Percentiles rank a stretch among this genome's conserved stretches.
phyloP scores from a whole-genome alignment of 2,113 vertebrate species.

The Otolemur garnettii region DNA sequence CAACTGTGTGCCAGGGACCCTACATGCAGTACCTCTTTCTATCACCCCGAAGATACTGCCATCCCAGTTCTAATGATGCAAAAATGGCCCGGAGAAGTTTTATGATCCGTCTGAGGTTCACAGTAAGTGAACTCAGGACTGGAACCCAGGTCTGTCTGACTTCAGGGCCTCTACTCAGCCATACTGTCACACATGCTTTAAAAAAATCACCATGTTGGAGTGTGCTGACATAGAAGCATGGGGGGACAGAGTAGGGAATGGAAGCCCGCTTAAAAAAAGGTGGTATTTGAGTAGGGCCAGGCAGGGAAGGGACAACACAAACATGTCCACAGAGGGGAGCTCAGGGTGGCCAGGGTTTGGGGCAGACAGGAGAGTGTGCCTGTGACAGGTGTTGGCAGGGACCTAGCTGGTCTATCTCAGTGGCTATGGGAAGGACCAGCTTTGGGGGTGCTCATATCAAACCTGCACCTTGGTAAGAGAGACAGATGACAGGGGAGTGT shows the following conservation, averaged over 20 bases:
- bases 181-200: rapidly evolving
- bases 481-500: background rate
- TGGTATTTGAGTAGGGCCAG: background rate
- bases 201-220: too few relatives aligned
- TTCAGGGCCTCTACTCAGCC: background rate
- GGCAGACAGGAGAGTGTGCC: rapidly evolving
- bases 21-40: background rate
- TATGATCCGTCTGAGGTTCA: background rate
- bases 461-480: background rate
- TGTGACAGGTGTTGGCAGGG: rapidly evolving
- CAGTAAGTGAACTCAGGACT: background rate
- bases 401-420: background rate
- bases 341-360: background rate
- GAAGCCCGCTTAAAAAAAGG: background rate
- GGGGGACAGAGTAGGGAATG: too few relatives aligned
- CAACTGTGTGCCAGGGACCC: background rate
- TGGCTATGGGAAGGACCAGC: rapidly evolving
- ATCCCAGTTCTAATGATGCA: background rate
- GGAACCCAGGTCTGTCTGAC: background rate
- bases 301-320: background rate
- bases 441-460: background rate
- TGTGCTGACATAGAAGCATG: rapidly evolving
- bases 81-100: background rate
- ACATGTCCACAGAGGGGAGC: background rate
- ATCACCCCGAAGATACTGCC: background rate